phyloP scores from a whole-genome alignment of 2,113 vertebrate species.

The Ceyx margarethae region DNA sequence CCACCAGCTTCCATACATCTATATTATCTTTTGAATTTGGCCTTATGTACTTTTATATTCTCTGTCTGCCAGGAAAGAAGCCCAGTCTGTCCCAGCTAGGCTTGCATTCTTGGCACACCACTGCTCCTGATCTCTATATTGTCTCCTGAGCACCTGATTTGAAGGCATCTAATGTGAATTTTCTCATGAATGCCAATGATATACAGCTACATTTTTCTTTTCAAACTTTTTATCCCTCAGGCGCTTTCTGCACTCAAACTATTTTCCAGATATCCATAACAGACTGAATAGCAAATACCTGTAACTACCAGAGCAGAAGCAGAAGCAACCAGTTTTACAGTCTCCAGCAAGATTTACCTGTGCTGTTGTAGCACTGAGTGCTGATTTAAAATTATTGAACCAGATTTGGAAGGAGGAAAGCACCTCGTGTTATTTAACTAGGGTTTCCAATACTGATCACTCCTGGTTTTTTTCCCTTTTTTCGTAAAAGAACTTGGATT shows the following conservation, averaged over 20 bases:
- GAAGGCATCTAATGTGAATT: constrained; percentile 65
- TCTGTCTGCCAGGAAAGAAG: constrained; percentile 13
- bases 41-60: background rate
- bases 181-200: constrained; percentile 77
- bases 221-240: constrained; percentile 63
- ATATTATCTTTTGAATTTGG: constrained; percentile 17
- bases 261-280: constrained; percentile 60
- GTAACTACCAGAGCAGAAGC: constrained; percentile 45
- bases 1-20: background rate
- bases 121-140: constrained; percentile 64
- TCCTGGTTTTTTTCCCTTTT: background rate
- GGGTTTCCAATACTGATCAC: background rate
- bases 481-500: background rate
- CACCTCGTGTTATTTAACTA: background rate
- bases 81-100: background rate
- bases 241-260: constrained; percentile 56
- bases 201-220: constrained; percentile 63
- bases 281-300: constrained; percentile 66
- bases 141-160: constrained; percentile 67
- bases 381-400: constrained; percentile 53
- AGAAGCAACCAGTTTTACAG: background rate
- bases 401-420: background rate
- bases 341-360: constrained; percentile 47
- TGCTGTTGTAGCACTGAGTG: background rate
- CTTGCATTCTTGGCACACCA: constrained; percentile 55